Percentiles rank a stretch among this genome's conserved stretches.
phyloP scores from a whole-genome alignment of 2,113 vertebrate genomes.

The Noturus placidus region DNA sequence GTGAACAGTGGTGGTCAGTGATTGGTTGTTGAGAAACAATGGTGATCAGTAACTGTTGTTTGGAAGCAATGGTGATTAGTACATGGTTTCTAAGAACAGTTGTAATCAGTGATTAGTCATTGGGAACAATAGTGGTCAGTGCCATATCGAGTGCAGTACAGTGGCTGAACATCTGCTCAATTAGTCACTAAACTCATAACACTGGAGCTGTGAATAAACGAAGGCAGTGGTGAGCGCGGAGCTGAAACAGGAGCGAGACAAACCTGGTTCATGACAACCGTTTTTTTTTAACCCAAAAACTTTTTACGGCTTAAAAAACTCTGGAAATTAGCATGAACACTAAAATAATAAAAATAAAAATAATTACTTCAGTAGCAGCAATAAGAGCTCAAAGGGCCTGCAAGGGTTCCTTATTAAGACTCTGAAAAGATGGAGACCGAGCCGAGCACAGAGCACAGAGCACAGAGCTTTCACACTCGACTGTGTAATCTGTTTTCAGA shows the following conservation, averaged over 20 bases:
- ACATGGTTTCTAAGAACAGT: too few species aligned
- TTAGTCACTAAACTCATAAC: background rate
- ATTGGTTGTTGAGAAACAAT: background rate
- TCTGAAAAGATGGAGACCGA: background rate
- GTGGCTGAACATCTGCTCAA: background rate
- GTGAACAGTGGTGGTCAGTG: background rate
- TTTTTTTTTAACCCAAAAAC: background rate
- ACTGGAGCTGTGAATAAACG: background rate
- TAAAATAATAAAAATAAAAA: background rate
- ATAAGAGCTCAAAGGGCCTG: background rate
- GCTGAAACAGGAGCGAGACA: background rate
- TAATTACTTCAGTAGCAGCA: background rate
- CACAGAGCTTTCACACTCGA: background rate
- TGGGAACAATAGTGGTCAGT: background rate
- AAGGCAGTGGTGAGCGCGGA: background rate
- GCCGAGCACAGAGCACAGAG: background rate
- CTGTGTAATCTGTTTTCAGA: conserved; percentile 42
- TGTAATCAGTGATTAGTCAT: too few species aligned
- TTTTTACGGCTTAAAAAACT: background rate
- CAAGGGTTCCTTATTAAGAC: background rate
- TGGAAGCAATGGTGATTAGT: too few species aligned
- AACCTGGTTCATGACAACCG: background rate
- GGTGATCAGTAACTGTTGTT: background rate
- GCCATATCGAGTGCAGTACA: background rate
- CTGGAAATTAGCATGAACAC: background rate